Evolutionary conservation across 1,140 invertebrate genomes (phyloP), one percentile per base, ranked within the genome.

Genomic region (Macrosteles quadrilineatus): DNA sequence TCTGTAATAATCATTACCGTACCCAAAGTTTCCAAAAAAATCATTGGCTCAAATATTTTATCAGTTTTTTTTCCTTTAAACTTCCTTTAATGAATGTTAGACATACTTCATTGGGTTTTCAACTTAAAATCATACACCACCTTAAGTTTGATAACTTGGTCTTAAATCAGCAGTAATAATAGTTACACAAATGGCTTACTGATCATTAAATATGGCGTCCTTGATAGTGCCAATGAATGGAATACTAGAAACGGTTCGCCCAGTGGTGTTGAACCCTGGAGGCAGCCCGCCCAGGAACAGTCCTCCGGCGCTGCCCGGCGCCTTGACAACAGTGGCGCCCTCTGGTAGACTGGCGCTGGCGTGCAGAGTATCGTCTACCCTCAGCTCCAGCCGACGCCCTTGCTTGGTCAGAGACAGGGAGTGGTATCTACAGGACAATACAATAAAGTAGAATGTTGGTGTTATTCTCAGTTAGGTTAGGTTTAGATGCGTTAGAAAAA

Each of bases 161-260:
- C n/a, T n/a, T n/a, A n/a, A n/a, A n/a, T n/a, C n/a, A n/a, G n/a
- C n/a, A n/a, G n/a, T n/a, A n/a, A n/a, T n/a, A n/a, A n/a, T n/a
- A n/a, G n/a, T n/a, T n/a, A n/a, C n/a, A n/a, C n/a, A n/a, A n/a
- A 36, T 6, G 32, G 84, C 86, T 85, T 81, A 91, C 90, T 87
- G 83, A 72, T 92, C 87, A 77, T 93, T 91, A 71, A 94, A 88
- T 67, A 93, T 87, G 19, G 91, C 85, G 81, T 96, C 91, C 73
- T 88, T 88, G 23, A 96, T 89, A 4, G 91, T 88, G 30, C 94
- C 94, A 67, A 85, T 83, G 6, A 91, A 79, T 57, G 84, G 83
- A 50, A 80, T 75, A 23, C 76, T 81, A 0, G 85, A 86, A 0
- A 83, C 81, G 2, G 85, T 82, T 78, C 86, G 83, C 32, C 83